Evolutionary conservation across 2,888 invertebrate genomes (phyloP).

Genomic region (Macropis europaea): DNA sequence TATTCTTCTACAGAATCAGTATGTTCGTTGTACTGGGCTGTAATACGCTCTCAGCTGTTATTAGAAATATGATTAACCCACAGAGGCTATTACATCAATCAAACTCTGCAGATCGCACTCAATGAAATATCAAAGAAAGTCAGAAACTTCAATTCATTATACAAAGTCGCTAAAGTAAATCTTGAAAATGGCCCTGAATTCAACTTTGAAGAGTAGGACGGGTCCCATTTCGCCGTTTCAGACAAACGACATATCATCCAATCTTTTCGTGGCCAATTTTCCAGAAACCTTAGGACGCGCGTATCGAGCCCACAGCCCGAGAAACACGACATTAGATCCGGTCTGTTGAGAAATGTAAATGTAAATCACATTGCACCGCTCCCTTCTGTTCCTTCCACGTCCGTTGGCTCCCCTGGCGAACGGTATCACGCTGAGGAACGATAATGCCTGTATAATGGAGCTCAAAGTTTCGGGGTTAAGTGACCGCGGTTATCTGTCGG

Average conservation of each 20-base stretch:
- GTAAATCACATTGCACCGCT: conserved; percentile 25
- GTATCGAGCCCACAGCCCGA: not conserved
- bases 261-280: conserved; percentile 34
- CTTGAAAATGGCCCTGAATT: not conserved
- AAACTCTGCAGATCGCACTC: no score
- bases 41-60: no score
- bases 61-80: no score
- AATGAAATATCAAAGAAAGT: no score
- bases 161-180: conserved; percentile 20
- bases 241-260: conserved; percentile 55
- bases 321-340: conserved; percentile 46
- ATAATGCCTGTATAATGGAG: conserved; percentile 56
- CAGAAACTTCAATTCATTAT: no score
- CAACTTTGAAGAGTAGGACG: conserved; percentile 48
- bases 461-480: conserved; percentile 47
- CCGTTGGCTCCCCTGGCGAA: not conserved
- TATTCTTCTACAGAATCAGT: no score
- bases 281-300: conserved; percentile 2
- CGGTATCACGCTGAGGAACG: conserved; percentile 27
- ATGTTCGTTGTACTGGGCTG: no score
- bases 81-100: no score
- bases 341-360: conserved; percentile 51
- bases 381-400: conserved; percentile 17
- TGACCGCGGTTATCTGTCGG: conserved; percentile 54
- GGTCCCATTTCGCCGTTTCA: conserved; percentile 53